Conservation (phyloP, 2,888 invertebrate genomes). For the Petrolisthes manimaculis region DNA sequence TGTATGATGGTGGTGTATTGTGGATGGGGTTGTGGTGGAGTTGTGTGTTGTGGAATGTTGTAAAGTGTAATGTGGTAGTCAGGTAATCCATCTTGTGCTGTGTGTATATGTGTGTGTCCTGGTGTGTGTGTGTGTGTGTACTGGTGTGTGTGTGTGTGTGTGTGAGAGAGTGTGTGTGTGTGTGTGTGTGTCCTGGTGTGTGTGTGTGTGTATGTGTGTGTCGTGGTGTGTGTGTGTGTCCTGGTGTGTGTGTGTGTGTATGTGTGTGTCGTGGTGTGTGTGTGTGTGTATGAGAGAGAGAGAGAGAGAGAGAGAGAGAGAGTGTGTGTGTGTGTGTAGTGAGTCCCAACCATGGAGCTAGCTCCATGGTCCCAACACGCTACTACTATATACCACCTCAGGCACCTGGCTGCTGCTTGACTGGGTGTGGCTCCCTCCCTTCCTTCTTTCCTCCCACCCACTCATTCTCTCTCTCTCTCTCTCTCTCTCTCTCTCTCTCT, state of each 20-base stretch:
- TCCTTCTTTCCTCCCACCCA: not conserved
- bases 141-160: not conserved
- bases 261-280: too few species aligned
- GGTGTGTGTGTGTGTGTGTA: not conserved
- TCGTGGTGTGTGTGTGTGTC: too few species aligned
- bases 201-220: not conserved
- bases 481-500: slow-evolving; percentile 3
- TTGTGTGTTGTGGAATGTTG: too few species aligned
- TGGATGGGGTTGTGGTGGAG: too few species aligned
- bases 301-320: too few species aligned
- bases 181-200: not conserved
- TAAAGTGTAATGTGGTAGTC: too few species aligned
- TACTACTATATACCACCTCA: not conserved
- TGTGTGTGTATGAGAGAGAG: not conserved
- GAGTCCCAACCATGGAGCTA: too few species aligned
- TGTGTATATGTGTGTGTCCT: not conserved
- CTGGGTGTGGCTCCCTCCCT: not conserved
- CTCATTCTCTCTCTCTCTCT: not conserved
- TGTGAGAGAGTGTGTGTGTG: not conserved
- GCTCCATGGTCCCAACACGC: not conserved
- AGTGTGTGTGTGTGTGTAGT: too few species aligned
- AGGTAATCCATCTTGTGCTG: too few species aligned
- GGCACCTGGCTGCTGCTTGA: not conserved
- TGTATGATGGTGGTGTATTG: too few species aligned
- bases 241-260: not conserved